phyloP scores from a whole-genome alignment of 2,888 invertebrate genomes.

The Diaphora mendica region DNA sequence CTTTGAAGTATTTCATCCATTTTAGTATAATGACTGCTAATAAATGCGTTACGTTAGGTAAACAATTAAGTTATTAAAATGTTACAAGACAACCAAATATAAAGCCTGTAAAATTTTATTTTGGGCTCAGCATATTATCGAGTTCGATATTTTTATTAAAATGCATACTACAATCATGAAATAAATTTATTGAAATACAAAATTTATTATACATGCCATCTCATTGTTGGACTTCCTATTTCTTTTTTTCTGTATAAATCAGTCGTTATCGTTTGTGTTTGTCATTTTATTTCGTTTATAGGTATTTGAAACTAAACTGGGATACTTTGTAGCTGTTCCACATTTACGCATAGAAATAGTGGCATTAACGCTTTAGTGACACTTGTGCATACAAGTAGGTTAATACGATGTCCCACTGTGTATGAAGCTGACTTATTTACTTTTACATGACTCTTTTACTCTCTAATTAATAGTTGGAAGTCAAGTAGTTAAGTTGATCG shows the following conservation, averaged over 20 bases:
- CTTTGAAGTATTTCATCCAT: not conserved
- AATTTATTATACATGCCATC: no score
- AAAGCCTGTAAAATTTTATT: not conserved
- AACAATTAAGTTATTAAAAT: not conserved
- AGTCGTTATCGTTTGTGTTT: not conserved
- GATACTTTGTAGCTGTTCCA: not conserved
- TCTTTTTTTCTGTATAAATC: not conserved
- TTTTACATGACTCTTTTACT: not conserved
- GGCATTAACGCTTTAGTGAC: not conserved
- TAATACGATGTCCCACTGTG: not conserved
- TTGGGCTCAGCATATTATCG: not conserved
- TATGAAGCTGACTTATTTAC: not conserved
- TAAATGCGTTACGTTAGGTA: not conserved
- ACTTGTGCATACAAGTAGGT: not conserved
- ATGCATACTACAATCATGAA: not conserved
- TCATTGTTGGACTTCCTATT: not conserved
- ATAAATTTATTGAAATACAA: no score
- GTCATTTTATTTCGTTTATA: not conserved
- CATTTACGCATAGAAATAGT: not conserved
- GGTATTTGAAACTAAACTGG: not conserved
- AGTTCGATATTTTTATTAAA: not conserved
- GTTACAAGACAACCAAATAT: not conserved
- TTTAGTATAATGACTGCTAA: not conserved
- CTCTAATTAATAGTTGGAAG: not conserved
- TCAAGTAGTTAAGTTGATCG: not conserved